Conservation (phyloP, 2,797 vertebrate species). For the Tragopan temminckii region DNA sequence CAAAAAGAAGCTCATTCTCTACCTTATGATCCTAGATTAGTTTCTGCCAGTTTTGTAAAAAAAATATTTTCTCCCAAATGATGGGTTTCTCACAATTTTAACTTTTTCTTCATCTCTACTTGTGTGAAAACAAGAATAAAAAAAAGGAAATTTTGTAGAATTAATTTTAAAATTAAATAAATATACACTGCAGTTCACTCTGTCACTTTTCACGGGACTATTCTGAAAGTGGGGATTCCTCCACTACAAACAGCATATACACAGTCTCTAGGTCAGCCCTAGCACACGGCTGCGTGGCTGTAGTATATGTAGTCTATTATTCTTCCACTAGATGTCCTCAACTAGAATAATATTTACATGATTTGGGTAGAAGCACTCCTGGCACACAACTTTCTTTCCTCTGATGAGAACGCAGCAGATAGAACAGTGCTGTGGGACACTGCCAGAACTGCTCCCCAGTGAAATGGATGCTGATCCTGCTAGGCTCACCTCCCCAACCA, state of each 20-base stretch:
- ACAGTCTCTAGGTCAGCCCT: background rate
- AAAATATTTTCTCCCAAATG: background rate
- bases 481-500: background rate
- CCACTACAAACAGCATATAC: background rate
- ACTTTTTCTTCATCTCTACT: background rate
- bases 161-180: background rate
- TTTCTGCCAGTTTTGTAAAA: background rate
- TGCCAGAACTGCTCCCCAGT: too few species aligned
- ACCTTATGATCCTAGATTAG: background rate
- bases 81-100: background rate
- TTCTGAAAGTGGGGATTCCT: background rate
- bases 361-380: background rate
- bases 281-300: background rate
- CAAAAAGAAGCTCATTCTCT: background rate
- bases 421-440: background rate
- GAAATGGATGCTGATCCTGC: background rate
- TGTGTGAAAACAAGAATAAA: background rate
- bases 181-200: background rate
- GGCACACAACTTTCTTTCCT: background rate
- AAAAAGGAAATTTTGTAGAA: background rate
- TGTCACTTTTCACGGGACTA: background rate
- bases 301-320: background rate
- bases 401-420: background rate
- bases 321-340: constrained; percentile 70
- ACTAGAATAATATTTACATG: constrained; percentile 26